Conservation (phyloP, 2,888 invertebrate genomes). For the Erynnis tages region DNA sequence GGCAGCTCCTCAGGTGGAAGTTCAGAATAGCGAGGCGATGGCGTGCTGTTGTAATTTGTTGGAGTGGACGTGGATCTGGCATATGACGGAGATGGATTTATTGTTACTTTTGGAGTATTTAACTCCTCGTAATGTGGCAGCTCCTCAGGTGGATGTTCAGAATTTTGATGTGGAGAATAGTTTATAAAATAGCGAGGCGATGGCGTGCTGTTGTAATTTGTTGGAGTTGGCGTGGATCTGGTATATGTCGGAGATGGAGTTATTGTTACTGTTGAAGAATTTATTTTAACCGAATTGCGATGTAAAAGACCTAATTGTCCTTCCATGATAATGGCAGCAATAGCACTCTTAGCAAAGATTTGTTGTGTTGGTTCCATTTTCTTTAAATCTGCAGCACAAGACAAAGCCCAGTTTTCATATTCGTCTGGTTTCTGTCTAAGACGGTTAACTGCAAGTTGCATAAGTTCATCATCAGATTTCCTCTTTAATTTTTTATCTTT, state of each 20-base stretch:
- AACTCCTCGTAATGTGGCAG: not conserved
- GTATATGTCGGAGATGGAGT: conserved; percentile 29
- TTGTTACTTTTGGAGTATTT: conserved; percentile 19
- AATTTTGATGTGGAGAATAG: conserved; percentile 30
- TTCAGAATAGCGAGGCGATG: conserved; percentile 32
- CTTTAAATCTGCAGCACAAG: conserved; percentile 63
- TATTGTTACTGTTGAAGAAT: conserved; percentile 19
- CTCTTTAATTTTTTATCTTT: conserved; percentile 7
- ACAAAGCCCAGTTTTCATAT: conserved; percentile 51
- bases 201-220: conserved; percentile 32
- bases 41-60: conserved; percentile 31
- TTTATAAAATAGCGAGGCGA: conserved; percentile 30
- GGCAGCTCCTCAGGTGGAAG: conserved; percentile 27
- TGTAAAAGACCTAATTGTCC: conserved; percentile 64
- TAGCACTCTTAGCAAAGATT: conserved; percentile 65
- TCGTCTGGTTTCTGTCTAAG: conserved; percentile 27
- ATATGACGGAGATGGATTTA: conserved; percentile 30
- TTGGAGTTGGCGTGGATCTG: conserved; percentile 31
- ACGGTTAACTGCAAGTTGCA: conserved; percentile 16
- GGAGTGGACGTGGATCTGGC: conserved; percentile 30
- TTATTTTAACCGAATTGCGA: conserved; percentile 51
- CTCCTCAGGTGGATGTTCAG: conserved; percentile 27
- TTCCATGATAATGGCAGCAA: conserved; percentile 67
- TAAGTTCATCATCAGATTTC: conserved; percentile 22
- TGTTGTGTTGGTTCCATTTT: conserved; percentile 64